A percentile compares a stretch with the other conserved stretches of the same genome.
These are phyloP conservation scores for Eulemur albifrons DNA, from an alignment of 2,797 vertebrate genomes.

Conservation along the genomic window DNA sequence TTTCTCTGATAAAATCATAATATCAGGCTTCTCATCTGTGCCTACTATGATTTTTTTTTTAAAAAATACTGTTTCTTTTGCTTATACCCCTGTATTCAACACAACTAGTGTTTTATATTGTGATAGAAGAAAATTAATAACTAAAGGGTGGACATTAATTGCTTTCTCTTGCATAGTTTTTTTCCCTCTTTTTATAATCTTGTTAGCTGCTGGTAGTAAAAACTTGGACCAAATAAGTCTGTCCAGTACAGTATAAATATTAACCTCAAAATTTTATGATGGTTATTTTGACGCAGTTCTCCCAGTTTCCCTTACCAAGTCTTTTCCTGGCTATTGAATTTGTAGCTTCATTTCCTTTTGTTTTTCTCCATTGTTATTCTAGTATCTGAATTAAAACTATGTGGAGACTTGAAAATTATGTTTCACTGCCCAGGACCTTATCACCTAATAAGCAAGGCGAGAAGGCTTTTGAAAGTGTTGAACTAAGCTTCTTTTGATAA, in stretches of 20 bases:
- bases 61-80: conserved; percentile 4
- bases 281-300: background rate
- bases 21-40: background rate
- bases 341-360: background rate
- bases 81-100: background rate
- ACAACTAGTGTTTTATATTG: background rate
- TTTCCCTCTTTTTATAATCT: background rate
- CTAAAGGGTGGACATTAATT: background rate
- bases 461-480: background rate
- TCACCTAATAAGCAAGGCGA: background rate
- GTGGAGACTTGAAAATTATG: background rate
- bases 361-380: background rate
- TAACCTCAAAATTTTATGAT: background rate
- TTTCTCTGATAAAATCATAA: background rate
- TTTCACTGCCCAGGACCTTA: background rate
- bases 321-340: background rate
- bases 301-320: background rate
- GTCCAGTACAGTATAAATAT: background rate
- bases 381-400: background rate
- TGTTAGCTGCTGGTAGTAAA: background rate
- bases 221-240: background rate
- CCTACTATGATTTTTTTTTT: background rate
- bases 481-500: conserved; percentile 22
- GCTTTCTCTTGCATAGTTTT: background rate
- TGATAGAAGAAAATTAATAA: background rate